Percentiles rank a stretch among this genome's conserved stretches.
phyloP scores from a whole-genome alignment of 2,113 vertebrate species.

The Hippopotamus amphibius region DNA sequence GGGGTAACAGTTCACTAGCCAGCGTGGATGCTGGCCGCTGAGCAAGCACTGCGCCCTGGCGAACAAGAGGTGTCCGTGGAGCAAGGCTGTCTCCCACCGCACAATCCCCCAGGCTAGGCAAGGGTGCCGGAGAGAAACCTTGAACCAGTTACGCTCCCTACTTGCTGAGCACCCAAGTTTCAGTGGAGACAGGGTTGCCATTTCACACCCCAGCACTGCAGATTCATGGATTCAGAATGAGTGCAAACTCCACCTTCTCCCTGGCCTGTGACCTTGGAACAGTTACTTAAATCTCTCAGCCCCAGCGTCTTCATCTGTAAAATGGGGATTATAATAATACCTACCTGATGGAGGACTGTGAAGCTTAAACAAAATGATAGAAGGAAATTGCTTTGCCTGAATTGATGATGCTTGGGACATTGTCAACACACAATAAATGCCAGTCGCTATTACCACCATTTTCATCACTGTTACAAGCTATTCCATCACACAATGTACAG shows the following conservation, averaged over 20 bases:
- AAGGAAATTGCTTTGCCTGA: not conserved
- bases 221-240: not conserved
- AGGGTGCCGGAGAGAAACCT: too few species aligned
- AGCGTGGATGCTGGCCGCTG: fast-evolving
- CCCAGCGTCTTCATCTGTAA: not conserved
- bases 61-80: not conserved
- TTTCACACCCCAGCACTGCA: fast-evolving
- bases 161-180: not conserved
- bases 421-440: not conserved
- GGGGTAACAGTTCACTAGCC: not conserved
- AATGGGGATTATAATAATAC: not conserved
- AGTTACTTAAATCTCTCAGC: not conserved
- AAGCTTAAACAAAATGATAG: not conserved
- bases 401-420: fast-evolving
- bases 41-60: not conserved
- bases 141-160: not conserved
- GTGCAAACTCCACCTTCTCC: not conserved
- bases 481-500: not conserved
- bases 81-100: not conserved
- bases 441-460: not conserved
- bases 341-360: not conserved
- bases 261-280: not conserved
- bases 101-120: not conserved
- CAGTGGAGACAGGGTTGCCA: fast-evolving
- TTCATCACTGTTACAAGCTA: not conserved